Evolutionary conservation across 2,113 vertebrate genomes (phyloP).

Genomic region (Porphyrio hochstetteri): DNA sequence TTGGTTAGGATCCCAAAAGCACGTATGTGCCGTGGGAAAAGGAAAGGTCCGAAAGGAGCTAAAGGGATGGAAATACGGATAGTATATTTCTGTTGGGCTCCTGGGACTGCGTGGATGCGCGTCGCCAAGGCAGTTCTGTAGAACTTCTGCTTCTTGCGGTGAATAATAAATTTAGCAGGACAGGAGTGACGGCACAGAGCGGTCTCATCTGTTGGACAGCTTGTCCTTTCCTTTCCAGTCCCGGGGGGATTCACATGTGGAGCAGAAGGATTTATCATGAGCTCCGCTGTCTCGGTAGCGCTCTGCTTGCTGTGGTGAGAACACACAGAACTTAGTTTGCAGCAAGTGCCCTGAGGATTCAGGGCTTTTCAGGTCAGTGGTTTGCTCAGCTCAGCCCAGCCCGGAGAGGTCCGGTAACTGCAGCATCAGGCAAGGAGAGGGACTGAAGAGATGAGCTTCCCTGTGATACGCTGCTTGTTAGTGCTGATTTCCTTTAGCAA

Average conservation of each 20-base stretch:
- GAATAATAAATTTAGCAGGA: neutral
- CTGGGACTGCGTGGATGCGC: neutral
- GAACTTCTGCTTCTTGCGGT: neutral
- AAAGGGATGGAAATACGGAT: neutral
- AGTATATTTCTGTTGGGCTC: neutral
- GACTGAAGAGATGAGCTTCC: neutral
- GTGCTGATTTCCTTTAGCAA: neutral
- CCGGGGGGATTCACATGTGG: neutral
- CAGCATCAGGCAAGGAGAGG: neutral
- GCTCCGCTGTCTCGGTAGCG: neutral
- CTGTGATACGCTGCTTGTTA: rapidly evolving
- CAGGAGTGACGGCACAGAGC: neutral
- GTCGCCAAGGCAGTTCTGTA: neutral
- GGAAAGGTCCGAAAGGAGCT: neutral
- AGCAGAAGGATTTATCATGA: neutral
- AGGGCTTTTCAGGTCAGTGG: neutral
- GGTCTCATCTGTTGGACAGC: slow-evolving; percentile 6
- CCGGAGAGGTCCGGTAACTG: no score
- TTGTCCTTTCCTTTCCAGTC: neutral
- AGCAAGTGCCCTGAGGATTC: neutral
- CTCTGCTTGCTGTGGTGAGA: neutral
- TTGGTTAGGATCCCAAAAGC: neutral
- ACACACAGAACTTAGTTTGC: neutral
- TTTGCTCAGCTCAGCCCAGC: neutral
- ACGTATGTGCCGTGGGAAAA: slow-evolving; percentile 14